phyloP scores from a whole-genome alignment of 2,888 invertebrate genomes.

The Ernsta delagoae region DNA sequence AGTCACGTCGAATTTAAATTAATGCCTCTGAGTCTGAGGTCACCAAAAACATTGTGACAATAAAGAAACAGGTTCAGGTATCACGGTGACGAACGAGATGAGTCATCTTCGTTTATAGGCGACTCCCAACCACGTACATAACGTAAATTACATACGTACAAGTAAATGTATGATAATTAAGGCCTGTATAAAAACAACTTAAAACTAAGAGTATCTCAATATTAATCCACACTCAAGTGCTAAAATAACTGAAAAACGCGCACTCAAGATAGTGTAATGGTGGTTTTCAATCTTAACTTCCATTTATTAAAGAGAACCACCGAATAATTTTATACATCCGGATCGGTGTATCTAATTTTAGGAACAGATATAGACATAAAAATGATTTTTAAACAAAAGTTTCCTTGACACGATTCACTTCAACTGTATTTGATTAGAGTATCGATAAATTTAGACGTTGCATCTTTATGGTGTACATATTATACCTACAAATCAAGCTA shows the following conservation, averaged over 20 bases:
- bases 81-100: slow-evolving; percentile 41
- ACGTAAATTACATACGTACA: too few relatives aligned
- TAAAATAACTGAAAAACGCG: too few relatives aligned
- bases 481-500: neutral
- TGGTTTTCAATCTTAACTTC: too few relatives aligned
- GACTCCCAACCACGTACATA: neutral
- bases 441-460: neutral
- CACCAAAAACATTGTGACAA: slow-evolving; percentile 28
- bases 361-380: neutral
- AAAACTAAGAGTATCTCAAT: too few relatives aligned
- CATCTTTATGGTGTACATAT: neutral
- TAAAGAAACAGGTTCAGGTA: slow-evolving; percentile 34
- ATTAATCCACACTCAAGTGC: too few relatives aligned
- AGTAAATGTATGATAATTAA: slow-evolving; percentile 1
- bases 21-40: slow-evolving; percentile 28
- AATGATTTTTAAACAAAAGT: slow-evolving; percentile 9
- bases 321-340: slow-evolving; percentile 14
- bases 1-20: neutral
- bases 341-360: neutral
- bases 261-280: too few relatives aligned
- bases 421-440: neutral
- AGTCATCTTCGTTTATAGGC: slow-evolving; percentile 41
- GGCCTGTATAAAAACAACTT: too few relatives aligned
- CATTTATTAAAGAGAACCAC: too few relatives aligned
- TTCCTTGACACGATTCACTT: slow-evolving; percentile 25